phyloP scores from a whole-genome alignment of 2,797 vertebrate genomes.

The Chaunax sp. region DNA sequence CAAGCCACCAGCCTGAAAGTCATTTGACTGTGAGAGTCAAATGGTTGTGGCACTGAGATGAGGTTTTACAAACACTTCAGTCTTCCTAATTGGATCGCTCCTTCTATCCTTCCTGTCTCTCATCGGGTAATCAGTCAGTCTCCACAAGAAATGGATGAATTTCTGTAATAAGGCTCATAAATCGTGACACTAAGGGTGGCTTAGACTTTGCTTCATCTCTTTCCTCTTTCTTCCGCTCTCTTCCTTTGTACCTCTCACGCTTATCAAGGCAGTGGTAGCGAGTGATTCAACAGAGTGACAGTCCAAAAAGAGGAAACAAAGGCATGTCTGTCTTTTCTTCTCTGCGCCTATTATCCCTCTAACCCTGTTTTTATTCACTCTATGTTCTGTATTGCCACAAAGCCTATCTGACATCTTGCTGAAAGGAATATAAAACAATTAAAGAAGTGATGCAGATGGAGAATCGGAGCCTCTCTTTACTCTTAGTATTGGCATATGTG shows the following conservation, averaged over 20 bases:
- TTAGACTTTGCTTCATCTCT: constrained; percentile 43
- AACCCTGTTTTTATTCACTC: too few relatives aligned
- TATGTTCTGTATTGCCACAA: too few relatives aligned
- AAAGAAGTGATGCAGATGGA: too few relatives aligned
- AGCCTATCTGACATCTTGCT: too few relatives aligned
- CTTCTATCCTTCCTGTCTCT: constrained; percentile 50
- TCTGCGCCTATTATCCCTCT: too few relatives aligned
- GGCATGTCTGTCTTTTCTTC: constrained; percentile 24
- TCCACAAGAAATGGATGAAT: constrained; percentile 54
- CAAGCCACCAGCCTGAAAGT: constrained; percentile 34
- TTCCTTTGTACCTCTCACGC: constrained; percentile 49
- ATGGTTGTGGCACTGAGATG: constrained; percentile 37
- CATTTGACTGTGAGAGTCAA: constrained; percentile 35
- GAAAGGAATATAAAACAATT: too few relatives aligned
- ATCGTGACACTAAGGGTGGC: constrained; percentile 42
- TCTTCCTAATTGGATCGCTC: constrained; percentile 63
- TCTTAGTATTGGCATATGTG: too few relatives aligned
- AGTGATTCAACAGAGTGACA: constrained; percentile 51
- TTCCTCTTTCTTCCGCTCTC: constrained; percentile 31
- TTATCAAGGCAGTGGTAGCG: constrained; percentile 47
- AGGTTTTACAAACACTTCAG: constrained; percentile 59
- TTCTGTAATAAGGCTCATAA: constrained; percentile 55
- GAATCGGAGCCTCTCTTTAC: too few relatives aligned
- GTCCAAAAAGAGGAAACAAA: constrained; percentile 42
- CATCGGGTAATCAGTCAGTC: constrained; percentile 71